A percentile compares a stretch with the other conserved stretches of the same genome.
These are phyloP conservation scores for Smutsia temminckii DNA, from an alignment of 2,797 vertebrate species.

Conservation along the genomic window DNA sequence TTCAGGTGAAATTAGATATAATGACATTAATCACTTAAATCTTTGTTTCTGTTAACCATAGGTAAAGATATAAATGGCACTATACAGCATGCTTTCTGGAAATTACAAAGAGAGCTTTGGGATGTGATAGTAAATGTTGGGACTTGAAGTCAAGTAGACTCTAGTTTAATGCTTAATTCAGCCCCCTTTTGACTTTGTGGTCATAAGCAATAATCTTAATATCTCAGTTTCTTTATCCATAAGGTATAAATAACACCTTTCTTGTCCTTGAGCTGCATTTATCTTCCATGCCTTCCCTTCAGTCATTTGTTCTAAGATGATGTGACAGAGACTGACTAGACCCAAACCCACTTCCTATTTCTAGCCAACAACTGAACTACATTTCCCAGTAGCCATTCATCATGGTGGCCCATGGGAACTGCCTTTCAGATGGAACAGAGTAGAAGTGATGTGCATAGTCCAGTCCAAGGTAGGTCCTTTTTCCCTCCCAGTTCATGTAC, in stretches of 20 bases:
- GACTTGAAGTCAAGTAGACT: neutral
- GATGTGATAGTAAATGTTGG: neutral
- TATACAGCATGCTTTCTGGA: neutral
- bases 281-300: neutral
- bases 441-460: neutral
- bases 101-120: neutral
- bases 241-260: neutral
- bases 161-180: neutral
- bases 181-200: neutral
- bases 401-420: neutral
- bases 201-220: neutral
- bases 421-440: neutral
- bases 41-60: neutral
- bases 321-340: neutral
- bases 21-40: neutral
- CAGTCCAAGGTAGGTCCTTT: neutral
- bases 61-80: neutral
- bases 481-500: neutral
- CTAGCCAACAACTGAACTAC: neutral
- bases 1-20: constrained; percentile 12
- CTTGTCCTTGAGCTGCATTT: neutral
- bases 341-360: neutral
- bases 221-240: neutral
- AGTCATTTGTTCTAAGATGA: constrained; percentile 6
- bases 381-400: neutral